Percentiles rank a stretch among this genome's conserved stretches.
These are phyloP conservation scores for Leptosomus discolor DNA, from an alignment of 2,113 vertebrate genomes.

Conservation along the genomic window DNA sequence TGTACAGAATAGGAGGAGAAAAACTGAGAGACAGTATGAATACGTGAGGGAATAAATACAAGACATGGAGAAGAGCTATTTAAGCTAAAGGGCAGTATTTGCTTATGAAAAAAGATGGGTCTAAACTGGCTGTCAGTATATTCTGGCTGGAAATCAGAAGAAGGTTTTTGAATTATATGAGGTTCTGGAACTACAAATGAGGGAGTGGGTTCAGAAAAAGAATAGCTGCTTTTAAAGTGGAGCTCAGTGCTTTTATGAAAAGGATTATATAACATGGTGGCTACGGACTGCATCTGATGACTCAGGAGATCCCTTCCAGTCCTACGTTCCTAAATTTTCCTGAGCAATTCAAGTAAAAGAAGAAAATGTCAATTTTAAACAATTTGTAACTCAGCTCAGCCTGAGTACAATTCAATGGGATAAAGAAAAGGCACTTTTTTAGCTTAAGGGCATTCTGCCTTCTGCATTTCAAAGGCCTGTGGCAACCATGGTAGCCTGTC, in stretches of 20 bases:
- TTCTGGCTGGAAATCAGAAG: not conserved
- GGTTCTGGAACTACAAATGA: not conserved
- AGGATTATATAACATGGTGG: not conserved
- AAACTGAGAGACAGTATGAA: not conserved
- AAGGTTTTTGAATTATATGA: not conserved
- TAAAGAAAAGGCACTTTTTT: conserved; percentile 4
- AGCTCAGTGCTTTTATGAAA: not conserved
- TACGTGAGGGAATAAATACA: not conserved
- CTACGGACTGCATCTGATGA: not conserved
- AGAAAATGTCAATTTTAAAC: conserved; percentile 16
- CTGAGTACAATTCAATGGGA: not conserved
- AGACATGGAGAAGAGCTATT: not conserved
- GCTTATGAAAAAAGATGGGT: not conserved
- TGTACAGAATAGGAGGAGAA: not conserved
- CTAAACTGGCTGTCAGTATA: not conserved
- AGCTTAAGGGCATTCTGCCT: not conserved
- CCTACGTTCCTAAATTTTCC: not conserved
- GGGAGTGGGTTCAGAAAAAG: not conserved
- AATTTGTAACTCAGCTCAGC: not conserved
- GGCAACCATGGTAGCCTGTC: not conserved
- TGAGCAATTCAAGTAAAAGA: not conserved
- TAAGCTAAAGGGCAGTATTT: not conserved
- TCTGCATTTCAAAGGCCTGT: conserved; percentile 28
- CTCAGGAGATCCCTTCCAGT: conserved; percentile 5
- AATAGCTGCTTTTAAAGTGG: not conserved